A percentile compares a stretch with the other conserved stretches of the same genome.
Conservation (phyloP, 2,797 vertebrate species). For the Melanotaenia trifasciata region DNA sequence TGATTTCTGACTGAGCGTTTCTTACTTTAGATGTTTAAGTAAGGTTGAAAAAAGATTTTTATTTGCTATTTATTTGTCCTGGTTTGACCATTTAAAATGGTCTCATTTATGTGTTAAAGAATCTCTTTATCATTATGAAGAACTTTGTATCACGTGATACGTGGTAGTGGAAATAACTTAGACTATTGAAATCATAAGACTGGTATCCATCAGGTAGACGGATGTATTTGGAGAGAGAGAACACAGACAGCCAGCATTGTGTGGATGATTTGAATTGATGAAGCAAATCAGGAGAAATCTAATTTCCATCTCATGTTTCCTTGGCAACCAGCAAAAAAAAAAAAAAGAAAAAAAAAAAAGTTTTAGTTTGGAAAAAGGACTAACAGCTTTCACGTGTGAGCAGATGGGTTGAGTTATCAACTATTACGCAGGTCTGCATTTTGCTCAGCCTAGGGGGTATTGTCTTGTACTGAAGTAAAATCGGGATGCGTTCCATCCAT, state of each 20-base stretch:
- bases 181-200: slow-evolving; percentile 61
- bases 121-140: neutral
- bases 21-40: neutral
- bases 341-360: neutral
- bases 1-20: neutral
- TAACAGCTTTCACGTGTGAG: slow-evolving; percentile 66
- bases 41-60: neutral
- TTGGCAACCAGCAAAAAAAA: slow-evolving; percentile 44
- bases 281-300: slow-evolving; percentile 68
- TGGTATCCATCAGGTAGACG: neutral
- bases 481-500: slow-evolving; percentile 49
- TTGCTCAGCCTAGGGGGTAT: slow-evolving; percentile 26
- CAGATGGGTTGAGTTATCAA: slow-evolving; percentile 42
- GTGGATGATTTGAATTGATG: slow-evolving; percentile 36
- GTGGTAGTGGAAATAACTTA: neutral
- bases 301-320: slow-evolving; percentile 65
- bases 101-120: neutral
- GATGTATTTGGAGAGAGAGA: slow-evolving; percentile 20
- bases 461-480: slow-evolving; percentile 44
- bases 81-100: neutral
- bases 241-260: slow-evolving; percentile 52
- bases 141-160: neutral
- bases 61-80: neutral
- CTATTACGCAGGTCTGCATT: neutral
- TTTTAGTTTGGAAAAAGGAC: slow-evolving; percentile 17